A percentile compares a stretch with the other conserved stretches of the same genome.
phyloP scores from a whole-genome alignment of 2,888 invertebrate genomes.

The Andrena bucephala region DNA sequence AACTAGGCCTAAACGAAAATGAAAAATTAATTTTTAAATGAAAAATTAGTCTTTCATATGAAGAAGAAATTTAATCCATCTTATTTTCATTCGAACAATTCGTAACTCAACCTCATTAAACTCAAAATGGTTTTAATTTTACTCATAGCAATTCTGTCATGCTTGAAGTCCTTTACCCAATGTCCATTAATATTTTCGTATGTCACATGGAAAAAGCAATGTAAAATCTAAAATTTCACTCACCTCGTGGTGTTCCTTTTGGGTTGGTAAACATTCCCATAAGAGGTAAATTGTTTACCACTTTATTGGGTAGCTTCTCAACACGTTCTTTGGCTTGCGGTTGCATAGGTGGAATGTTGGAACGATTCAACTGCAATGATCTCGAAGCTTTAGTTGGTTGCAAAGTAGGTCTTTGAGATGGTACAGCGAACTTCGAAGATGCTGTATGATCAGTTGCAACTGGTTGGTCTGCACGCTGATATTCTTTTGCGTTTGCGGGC shows the following conservation, averaged over 20 bases:
- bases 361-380: conserved; percentile 68
- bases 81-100: too few species aligned
- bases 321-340: conserved; percentile 29
- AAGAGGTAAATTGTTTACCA: conserved; percentile 69
- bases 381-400: conserved; percentile 44
- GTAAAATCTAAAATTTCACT: conserved; percentile 11
- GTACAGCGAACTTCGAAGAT: conserved; percentile 13
- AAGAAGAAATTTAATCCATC: too few species aligned
- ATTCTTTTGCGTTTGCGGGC: conserved; percentile 10
- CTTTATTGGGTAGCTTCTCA: conserved; percentile 67
- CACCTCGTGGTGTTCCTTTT: conserved; percentile 68
- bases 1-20: background rate
- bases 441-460: background rate
- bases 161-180: background rate
- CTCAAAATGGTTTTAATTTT: background rate
- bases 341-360: conserved; percentile 61
- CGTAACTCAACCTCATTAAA: too few species aligned
- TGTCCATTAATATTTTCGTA: background rate
- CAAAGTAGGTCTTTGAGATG: conserved; percentile 36
- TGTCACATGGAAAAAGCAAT: background rate
- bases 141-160: background rate
- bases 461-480: conserved; percentile 4
- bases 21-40: background rate
- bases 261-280: conserved; percentile 78
- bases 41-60: background rate